Conservation (phyloP, 2,113 vertebrate genomes). For the Grantiella picta region DNA sequence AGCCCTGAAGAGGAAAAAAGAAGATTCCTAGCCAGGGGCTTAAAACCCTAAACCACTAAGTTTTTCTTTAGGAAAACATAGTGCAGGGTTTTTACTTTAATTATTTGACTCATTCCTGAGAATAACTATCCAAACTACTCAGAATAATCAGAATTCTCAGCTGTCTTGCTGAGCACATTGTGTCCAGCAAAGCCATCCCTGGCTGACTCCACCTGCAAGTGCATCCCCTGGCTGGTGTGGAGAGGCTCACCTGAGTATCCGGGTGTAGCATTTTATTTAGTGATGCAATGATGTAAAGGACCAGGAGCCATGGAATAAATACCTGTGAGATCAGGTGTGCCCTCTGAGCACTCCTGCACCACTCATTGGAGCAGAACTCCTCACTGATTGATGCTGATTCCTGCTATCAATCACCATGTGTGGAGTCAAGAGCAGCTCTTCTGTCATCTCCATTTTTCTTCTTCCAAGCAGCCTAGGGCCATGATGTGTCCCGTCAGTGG, state of each 20-base stretch:
- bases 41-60: neutral
- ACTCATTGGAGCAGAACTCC: neutral
- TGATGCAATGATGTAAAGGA: neutral
- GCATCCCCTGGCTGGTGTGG: accelerated
- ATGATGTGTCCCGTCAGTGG: accelerated
- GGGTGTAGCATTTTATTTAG: neutral
- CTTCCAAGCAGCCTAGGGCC: neutral
- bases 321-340: neutral
- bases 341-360: neutral
- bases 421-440: neutral
- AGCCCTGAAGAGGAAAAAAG: neutral
- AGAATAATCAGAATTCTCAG: neutral
- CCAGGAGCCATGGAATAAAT: neutral
- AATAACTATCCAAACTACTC: neutral
- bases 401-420: neutral
- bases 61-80: neutral
- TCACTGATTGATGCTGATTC: neutral
- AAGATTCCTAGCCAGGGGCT: neutral
- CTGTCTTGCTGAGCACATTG: neutral
- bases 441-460: neutral
- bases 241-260: neutral
- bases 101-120: neutral
- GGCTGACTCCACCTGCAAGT: neutral
- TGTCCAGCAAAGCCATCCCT: neutral
- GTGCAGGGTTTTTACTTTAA: neutral